Evolutionary conservation across 2,888 invertebrate genomes (phyloP), one percentile per base, ranked within the genome.

Genomic region (Cephalotes varians): DNA sequence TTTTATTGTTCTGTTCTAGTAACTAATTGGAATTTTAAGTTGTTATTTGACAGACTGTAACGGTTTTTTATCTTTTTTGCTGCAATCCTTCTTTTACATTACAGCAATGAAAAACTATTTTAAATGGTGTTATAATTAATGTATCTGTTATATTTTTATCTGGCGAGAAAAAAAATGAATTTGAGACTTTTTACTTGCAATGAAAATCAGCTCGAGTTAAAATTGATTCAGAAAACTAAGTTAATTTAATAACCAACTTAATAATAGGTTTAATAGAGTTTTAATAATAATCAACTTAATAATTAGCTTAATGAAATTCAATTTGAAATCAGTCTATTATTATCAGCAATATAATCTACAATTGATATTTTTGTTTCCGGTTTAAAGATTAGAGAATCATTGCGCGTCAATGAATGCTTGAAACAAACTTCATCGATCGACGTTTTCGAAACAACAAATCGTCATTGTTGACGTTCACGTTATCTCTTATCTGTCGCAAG

Each of bases 401-500:
- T 25, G 25, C 5, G 1, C 6, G 2, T 71, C 2, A 54, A 10
- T 25, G 31, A 12, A 28, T 51, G 4, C 31, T 40, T 31, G 21
- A 6, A 51, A 37, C 28, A n/a, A 51, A 34, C n/a, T n/a, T n/a
- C n/a, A n/a, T 49, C 12, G 2, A 64, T 37, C 25, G 18, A 4
- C 7, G 6, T 60, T 49, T 49, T 25, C 25, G 34, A 74, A 60
- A 62, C n/a, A 12, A 51, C n/a, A 12, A 51, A 37, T n/a, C 18
- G 25, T 1, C 10, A 18, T 34, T 64, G 49, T 64, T 64, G 18
- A 25, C 18, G 6, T 74, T 34, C 31, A 21, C 10, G 15, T 12
- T 1, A 40, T n/a, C 12, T 74, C 37, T 49, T 74, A 62, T 64
- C 62, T 62, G 34, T 6, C 7, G 25, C 49, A 64, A 37, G 34